phyloP scores from a whole-genome alignment of 2,113 vertebrate genomes.

The Spizaetus ornatus region DNA sequence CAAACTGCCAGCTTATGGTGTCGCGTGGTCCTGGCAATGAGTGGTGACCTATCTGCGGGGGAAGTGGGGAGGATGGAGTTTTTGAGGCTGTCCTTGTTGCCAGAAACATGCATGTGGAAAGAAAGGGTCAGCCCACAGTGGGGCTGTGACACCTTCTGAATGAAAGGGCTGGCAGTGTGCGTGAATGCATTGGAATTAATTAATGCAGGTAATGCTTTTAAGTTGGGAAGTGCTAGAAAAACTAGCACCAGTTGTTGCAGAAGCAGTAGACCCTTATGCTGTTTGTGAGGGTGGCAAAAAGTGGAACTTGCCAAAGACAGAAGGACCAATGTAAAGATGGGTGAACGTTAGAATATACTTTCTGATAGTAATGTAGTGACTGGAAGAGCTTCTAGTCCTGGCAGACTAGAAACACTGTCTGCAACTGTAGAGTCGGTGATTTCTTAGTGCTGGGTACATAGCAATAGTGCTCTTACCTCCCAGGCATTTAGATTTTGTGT shows the following conservation, averaged over 20 bases:
- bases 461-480: accelerated
- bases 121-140: background rate
- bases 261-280: background rate
- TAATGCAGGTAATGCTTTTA: background rate
- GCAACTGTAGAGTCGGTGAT: background rate
- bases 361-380: background rate
- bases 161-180: background rate
- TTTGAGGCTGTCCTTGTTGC: background rate
- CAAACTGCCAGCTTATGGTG: background rate
- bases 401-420: background rate
- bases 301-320: background rate
- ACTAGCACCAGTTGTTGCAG: background rate
- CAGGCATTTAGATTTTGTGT: background rate
- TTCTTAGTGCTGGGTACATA: background rate
- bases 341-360: background rate
- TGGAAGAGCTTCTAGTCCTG: background rate
- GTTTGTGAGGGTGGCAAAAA: background rate
- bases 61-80: background rate
- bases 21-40: background rate
- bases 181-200: background rate
- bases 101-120: background rate
- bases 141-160: background rate
- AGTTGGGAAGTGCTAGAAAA: background rate
- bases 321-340: background rate
- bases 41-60: background rate